Evolutionary conservation across 2,888 invertebrate genomes (phyloP).

Genomic region (Drosophila monieri): DNA sequence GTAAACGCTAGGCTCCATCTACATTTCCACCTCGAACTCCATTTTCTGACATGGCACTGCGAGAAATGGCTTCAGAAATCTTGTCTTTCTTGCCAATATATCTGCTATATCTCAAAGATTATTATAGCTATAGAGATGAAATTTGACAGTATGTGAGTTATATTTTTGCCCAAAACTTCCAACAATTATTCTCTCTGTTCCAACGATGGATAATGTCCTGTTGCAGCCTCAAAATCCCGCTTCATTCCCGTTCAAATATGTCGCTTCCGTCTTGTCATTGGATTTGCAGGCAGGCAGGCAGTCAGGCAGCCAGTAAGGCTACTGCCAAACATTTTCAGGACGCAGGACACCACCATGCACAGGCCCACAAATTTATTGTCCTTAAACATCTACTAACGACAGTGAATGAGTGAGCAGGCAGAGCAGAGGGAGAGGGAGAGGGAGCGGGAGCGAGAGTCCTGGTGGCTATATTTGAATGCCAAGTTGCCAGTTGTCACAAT

Average conservation of each 20-base stretch:
- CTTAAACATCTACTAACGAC: constrained; percentile 58
- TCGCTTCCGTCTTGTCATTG: constrained; percentile 58
- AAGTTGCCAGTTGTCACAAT: constrained; percentile 77
- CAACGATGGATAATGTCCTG: constrained; percentile 63
- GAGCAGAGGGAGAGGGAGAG: constrained; percentile 41
- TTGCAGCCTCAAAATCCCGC: constrained; percentile 33
- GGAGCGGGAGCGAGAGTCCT: constrained; percentile 1
- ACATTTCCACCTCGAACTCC: constrained; percentile 12
- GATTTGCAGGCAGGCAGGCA: constrained; percentile 32
- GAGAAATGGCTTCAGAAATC: not conserved
- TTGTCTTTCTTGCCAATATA: too few species aligned
- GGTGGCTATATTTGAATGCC: constrained; percentile 73
- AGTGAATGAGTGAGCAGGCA: not conserved
- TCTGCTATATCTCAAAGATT: too few species aligned
- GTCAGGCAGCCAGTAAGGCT: constrained; percentile 34
- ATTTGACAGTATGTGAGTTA: too few species aligned
- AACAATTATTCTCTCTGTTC: constrained; percentile 9
- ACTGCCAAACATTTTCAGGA: constrained; percentile 59
- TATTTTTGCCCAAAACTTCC: too few species aligned
- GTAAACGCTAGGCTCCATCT: constrained; percentile 55
- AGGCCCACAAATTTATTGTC: constrained; percentile 64
- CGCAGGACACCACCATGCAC: constrained; percentile 16
- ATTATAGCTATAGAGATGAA: not conserved
- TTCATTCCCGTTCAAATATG: constrained; percentile 59
- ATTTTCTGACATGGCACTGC: constrained; percentile 7